Evolutionary conservation across 2,113 vertebrate species (phyloP), one percentile per base, ranked within the genome.

Genomic region (Callipepla squamata): DNA sequence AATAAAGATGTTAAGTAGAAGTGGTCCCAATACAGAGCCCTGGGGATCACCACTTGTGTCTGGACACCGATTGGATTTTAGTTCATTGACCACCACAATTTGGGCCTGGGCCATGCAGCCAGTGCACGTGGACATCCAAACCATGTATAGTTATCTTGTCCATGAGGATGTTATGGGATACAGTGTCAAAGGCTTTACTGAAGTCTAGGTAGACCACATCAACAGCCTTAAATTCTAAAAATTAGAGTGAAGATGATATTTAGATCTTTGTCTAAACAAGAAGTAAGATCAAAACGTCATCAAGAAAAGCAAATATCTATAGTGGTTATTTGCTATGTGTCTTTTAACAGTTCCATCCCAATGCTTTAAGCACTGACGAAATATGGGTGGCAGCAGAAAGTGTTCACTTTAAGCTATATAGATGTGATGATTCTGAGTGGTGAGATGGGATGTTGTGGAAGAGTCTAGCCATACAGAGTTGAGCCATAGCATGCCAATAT

Each of bases 261-360:
- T 76, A 59, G 23, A 4, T 51, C 62, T 80, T 75, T 34, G 9
- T 85, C n/a, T 65, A 26, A 17, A 47, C 4, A 40, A 47, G 25
- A 65, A 47, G 36, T 22, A 70, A 17, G 18, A 72, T 38, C 7
- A 72, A 7, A 59, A 28, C n/a, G 6, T 2, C 25, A 66, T 66
- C 45, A 38, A 8, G 50, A 1, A 67, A 44, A 90, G 4, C 5
- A 38, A 42, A 42, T 75, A 68, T 57, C 42, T 28, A 19, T 67
- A 5, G 9, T 50, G 32, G 30, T 28, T 67, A 21, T 20, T 36
- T 45, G 16, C 67, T 51, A 32, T 0, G 0, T 67, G 8, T 11
- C 11, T 76, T 77, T 85, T 40, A 84, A 84, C 11, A 44, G 11
- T 32, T 80, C 22, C 26, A 38, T 22, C 22, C 34, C 22, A 26